Evolutionary conservation across 2,113 vertebrate species (phyloP), one percentile per base, ranked within the genome.

Genomic region (Chaetodon auriga): DNA sequence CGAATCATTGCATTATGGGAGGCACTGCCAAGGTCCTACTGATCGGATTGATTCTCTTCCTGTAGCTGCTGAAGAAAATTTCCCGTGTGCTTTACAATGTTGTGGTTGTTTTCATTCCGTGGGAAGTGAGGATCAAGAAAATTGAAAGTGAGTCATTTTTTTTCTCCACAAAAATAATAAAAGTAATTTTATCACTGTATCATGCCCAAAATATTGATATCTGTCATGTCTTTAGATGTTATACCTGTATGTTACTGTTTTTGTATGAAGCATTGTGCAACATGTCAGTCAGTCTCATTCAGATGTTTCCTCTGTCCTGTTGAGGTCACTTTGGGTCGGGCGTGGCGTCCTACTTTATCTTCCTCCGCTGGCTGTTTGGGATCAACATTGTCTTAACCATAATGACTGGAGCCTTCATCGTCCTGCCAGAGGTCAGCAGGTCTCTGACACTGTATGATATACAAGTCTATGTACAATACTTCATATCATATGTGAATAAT

Each of bases 91-190:
- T 97, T 6, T 97, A 98, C 86, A 99, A 99, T 93, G 95, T 98
- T n/a, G 87, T 96, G 54, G 98, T 97, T 65, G 90, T 97, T 30
- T 99, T 99, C 92, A 96, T 99, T 89, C 98, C 98, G 14, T 99
- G 98, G 98, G 98, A 99, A 92, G 96, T 97, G 94, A 96, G 98
- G 93, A 99, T 99, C 88, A 99, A 99, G 94, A 99, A 98, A 94
- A 99, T 99, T 0, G 98, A 99, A 92, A 99, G 98, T 99, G 91
- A 98, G 97, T 86, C 36, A 0, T 21, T 6, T 30, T 1, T 7
- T n/a, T 81, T 2, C 12, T 57, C 45, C 18, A 6, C 21, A 38
- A 10, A 57, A 54, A 70, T 0, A n/a, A 49, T 57, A 0, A 7
- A 65, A 54, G 25, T 16, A 21, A 46, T 53, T 43, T 3, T 36